Evolutionary conservation across 2,888 invertebrate species (phyloP), one percentile per base, ranked within the genome.

Genomic region (Limnephilus rhombicus): DNA sequence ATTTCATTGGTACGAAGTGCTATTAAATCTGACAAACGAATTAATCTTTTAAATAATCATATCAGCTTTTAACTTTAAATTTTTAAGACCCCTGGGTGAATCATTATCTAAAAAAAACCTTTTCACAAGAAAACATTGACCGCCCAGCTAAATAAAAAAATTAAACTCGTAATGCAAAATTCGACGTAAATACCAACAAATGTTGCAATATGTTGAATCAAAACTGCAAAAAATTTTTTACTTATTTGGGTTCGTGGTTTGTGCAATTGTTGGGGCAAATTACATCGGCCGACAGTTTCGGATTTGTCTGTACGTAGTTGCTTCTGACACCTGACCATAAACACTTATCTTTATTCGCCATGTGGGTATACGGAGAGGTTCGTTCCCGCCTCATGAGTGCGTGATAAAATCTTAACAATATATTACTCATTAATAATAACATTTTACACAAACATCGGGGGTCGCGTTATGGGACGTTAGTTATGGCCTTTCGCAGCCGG

Each of bases 321-420:
- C 24, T 5, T 86, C 45, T 86, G 86, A 86, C 86, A 49, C 45
- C 45, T 86, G 29, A 15, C 49, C 86, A 53, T 53, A 86, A 86
- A 86, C 86, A 86, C 86, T n/a, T n/a, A 31, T 53, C 86, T 45
- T 86, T 86, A 86, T 86, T 45, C 13, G 29, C 45, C 49, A 49
- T 49, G 13, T 49, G 86, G 29, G 53, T 29, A 86, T 49, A 49
- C 29, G 86, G 41, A 24, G 15, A 85, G 45, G 41, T 41, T n/a
- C 41, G 24, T 85, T 18, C 37, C 31, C 82, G 31, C 34, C 41
- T 85, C 41, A 45, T n/a, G 45, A 41, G n/a, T 24, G 41, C 85
- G 24, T 41, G 24, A 41, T 41, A 85, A 41, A 85, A 41, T 85
- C 37, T 85, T 85, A n/a, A 85, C 85, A 85, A 85, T 41, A 85